Conservation (phyloP, 2,113 vertebrate genomes). For the Brachyhypopomus occidentalis region DNA sequence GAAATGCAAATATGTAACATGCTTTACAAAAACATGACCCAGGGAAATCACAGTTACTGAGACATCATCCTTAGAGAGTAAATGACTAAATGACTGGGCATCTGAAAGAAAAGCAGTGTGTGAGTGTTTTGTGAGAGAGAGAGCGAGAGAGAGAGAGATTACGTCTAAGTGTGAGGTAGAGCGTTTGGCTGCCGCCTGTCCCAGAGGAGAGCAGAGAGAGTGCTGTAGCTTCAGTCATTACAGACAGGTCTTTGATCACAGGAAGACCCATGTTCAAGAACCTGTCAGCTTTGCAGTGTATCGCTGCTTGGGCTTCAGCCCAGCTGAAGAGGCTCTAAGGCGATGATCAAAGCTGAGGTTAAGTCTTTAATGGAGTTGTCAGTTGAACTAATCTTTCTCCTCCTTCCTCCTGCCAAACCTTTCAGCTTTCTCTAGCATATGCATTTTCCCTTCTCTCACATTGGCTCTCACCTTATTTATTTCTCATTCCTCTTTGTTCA, state of each 20-base stretch:
- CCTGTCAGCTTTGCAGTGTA: conserved; percentile 75
- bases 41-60: conserved; percentile 6
- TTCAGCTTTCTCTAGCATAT: conserved; percentile 57
- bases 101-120: not conserved
- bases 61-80: conserved; percentile 4
- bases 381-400: conserved; percentile 72
- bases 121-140: not conserved
- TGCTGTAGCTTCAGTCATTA: conserved; percentile 48
- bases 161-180: conserved; percentile 28
- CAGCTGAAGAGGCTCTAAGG: conserved; percentile 69
- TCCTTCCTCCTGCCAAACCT: conserved; percentile 62
- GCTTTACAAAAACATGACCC: conserved; percentile 26
- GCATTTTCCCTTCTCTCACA: conserved; percentile 18
- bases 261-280: conserved; percentile 60
- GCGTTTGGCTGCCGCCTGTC: conserved; percentile 32
- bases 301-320: conserved; percentile 54
- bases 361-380: conserved; percentile 78
- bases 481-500: not conserved
- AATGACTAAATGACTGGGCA: conserved; percentile 10
- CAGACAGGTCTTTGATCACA: conserved; percentile 70
- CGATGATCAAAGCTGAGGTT: conserved; percentile 80
- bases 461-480: not conserved
- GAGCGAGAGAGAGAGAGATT: conserved; percentile 35
- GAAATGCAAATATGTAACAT: conserved; percentile 23
- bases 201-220: conserved; percentile 46